Conservation (phyloP, 1,140 invertebrate genomes). For the Temnothorax curvispinosus region DNA sequence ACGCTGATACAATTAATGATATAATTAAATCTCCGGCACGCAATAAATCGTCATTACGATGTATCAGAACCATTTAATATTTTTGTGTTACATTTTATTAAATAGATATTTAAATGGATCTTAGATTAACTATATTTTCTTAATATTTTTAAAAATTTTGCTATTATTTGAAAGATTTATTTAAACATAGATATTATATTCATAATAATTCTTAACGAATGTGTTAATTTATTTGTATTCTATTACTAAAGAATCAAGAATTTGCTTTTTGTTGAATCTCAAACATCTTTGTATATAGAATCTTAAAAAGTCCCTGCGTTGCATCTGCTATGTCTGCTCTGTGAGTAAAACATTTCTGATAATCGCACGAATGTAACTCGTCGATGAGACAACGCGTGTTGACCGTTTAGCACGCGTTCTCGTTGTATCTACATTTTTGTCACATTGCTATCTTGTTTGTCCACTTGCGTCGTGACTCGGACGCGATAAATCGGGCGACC, state of each 20-base stretch:
- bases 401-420: neutral
- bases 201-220: too few relatives aligned
- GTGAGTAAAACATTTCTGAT: neutral
- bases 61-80: neutral
- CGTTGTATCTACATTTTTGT: constrained; percentile 22
- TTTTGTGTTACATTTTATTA: neutral
- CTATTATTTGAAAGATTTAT: neutral
- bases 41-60: neutral
- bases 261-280: neutral
- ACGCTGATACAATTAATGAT: neutral
- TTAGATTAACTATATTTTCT: neutral
- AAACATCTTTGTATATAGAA: neutral
- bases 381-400: neutral
- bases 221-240: too few relatives aligned
- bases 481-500: constrained; percentile 1
- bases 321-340: neutral
- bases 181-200: neutral
- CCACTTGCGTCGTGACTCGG: neutral
- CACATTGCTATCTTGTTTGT: constrained; percentile 13
- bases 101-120: neutral
- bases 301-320: neutral
- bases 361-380: neutral
- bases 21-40: neutral
- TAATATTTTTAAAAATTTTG: neutral
- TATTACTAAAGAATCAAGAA: neutral